Evolutionary conservation across 1,140 invertebrate species (phyloP).

Genomic region (Diplogasteroides magnus): DNA sequence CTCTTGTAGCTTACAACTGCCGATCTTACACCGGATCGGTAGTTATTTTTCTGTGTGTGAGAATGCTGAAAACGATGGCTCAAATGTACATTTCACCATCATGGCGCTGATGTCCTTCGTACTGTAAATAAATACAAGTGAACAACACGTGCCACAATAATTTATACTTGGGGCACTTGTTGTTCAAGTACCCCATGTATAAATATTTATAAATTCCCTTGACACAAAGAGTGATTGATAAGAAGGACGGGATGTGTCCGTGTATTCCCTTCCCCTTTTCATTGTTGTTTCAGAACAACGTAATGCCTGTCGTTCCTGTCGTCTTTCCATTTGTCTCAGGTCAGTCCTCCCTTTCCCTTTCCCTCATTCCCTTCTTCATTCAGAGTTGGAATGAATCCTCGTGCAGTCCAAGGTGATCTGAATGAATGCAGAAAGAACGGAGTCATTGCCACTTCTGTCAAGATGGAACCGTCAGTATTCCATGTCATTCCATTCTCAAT

Average conservation of each 20-base stretch:
- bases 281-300: conserved; percentile 40
- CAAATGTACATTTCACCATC: too few species aligned
- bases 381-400: conserved; percentile 45
- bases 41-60: too few species aligned
- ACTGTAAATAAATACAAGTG: too few species aligned
- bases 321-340: conserved; percentile 5
- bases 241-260: background rate
- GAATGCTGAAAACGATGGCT: too few species aligned
- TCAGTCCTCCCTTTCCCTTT: background rate
- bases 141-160: too few species aligned
- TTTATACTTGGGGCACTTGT: too few species aligned
- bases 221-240: background rate
- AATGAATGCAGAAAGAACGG: conserved; percentile 8
- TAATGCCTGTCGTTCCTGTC: conserved; percentile 46
- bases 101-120: too few species aligned
- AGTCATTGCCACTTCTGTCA: background rate
- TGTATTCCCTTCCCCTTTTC: background rate
- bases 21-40: too few species aligned
- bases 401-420: conserved; percentile 30
- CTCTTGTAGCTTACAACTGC: too few species aligned
- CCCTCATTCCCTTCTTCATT: background rate
- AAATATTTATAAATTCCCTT: too few species aligned
- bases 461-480: background rate
- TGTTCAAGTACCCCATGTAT: too few species aligned
- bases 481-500: background rate